Conservation (phyloP, 2,113 vertebrate genomes). For the Gavia stellata region DNA sequence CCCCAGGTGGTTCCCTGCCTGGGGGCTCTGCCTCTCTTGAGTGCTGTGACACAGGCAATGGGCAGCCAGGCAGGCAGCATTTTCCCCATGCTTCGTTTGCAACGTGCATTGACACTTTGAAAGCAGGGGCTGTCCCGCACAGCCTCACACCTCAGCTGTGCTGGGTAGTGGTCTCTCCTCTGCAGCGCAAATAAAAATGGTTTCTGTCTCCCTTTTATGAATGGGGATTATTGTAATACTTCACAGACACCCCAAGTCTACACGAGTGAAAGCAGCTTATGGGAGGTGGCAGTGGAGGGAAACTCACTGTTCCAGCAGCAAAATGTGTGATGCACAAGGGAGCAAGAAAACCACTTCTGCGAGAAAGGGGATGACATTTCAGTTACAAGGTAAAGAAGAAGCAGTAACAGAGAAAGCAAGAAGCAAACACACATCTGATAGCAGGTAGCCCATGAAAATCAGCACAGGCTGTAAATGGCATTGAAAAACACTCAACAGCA, state of each 20-base stretch:
- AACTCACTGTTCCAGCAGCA: not conserved
- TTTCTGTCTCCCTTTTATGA: not conserved
- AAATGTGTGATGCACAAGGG: not conserved
- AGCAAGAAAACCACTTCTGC: not conserved
- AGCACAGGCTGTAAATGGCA: not conserved
- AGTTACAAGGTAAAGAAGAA: not conserved
- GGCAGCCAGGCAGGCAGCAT: not conserved
- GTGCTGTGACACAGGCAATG: not conserved
- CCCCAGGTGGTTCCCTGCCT: not conserved
- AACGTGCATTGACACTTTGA: not conserved
- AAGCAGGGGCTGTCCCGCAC: not conserved
- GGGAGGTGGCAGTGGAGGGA: not conserved
- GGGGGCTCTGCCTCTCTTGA: not conserved
- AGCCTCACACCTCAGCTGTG: not conserved
- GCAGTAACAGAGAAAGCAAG: not conserved
- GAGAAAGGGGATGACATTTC: not conserved
- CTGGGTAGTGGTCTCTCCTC: not conserved
- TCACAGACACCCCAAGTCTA: not conserved
- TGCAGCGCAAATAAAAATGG: not conserved
- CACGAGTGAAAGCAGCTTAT: fast-evolving
- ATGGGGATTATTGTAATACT: not conserved
- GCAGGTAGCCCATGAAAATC: not conserved
- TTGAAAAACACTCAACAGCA: not conserved
- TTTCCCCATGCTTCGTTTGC: not conserved
- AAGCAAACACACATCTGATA: not conserved